A percentile compares a stretch with the other conserved stretches of the same genome.
These are phyloP conservation scores for Typhlichthys subterraneus DNA, from an alignment of 2,797 vertebrate genomes.

Conservation along the genomic window DNA sequence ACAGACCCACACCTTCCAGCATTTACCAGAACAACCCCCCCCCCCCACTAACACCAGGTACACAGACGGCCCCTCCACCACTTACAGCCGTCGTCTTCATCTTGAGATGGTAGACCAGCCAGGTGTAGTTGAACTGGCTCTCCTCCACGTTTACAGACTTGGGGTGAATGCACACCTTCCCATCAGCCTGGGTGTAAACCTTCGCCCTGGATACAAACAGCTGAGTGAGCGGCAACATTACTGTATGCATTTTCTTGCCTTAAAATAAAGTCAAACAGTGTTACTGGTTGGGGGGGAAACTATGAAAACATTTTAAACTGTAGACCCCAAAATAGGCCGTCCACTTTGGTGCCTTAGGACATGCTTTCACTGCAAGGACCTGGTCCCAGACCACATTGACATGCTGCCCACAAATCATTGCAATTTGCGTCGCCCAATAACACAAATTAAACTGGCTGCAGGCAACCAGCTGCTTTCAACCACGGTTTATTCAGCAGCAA, in stretches of 20 bases:
- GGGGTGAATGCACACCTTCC: conserved; percentile 92
- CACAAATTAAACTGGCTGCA: conserved; percentile 26
- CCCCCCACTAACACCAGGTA: not conserved
- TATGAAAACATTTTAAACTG: not conserved
- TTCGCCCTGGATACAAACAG: conserved; percentile 78
- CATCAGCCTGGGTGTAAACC: conserved; percentile 93
- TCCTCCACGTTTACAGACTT: conserved; percentile 97
- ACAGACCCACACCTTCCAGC: conserved; percentile 19
- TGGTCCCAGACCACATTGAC: conserved; percentile 6
- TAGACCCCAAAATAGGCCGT: not conserved
- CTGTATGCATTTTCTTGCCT: not conserved
- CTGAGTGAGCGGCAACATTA: not conserved
- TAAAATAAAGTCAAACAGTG: not conserved
- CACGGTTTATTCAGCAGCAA: conserved; percentile 4
- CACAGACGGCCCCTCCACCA: not conserved
- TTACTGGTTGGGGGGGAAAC: not conserved
- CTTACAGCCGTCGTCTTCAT: conserved; percentile 96
- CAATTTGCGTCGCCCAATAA: not conserved
- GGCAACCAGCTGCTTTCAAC: conserved; percentile 29
- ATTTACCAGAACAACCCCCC: not conserved
- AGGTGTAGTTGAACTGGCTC: conserved; percentile 88
- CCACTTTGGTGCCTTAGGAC: not conserved
- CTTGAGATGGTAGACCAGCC: conserved; percentile 98
- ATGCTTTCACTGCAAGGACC: not conserved
- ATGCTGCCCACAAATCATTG: conserved; percentile 15